Conservation (phyloP, 2,888 invertebrate species). For the Aleiodes leptofemur region DNA sequence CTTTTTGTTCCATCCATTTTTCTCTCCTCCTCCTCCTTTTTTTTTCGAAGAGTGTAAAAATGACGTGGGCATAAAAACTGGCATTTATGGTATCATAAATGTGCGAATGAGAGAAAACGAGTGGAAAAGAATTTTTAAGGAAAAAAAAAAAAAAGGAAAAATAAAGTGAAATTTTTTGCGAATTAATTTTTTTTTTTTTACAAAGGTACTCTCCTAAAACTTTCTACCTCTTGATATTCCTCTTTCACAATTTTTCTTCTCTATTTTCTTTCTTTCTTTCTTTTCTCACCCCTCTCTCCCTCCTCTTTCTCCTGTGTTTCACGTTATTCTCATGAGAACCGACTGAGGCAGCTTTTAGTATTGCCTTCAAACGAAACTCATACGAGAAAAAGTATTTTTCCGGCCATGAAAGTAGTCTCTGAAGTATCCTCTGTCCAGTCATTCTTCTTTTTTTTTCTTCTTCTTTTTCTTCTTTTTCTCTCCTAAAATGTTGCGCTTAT, state of each 20-base stretch:
- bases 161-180: constrained; percentile 64
- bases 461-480: too few relatives aligned
- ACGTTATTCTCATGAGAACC: constrained; percentile 32
- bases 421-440: constrained; percentile 24
- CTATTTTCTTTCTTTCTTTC: constrained; percentile 37
- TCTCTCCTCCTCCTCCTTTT: neutral
- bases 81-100: constrained; percentile 19
- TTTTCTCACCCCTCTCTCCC: constrained; percentile 11
- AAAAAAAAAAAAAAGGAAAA: constrained; percentile 44
- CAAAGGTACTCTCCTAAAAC: constrained; percentile 35
- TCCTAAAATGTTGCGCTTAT: constrained; percentile 19
- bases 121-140: neutral
- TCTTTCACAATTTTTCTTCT: constrained; percentile 21
- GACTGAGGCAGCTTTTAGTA: constrained; percentile 44
- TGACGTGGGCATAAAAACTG: constrained; percentile 23
- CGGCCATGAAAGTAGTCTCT: constrained; percentile 28
- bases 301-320: constrained; percentile 34
- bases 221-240: constrained; percentile 27
- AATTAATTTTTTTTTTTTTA: constrained; percentile 63
- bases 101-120: constrained; percentile 1
- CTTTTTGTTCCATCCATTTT: too few relatives aligned
- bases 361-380: constrained; percentile 42
- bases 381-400: constrained; percentile 35
- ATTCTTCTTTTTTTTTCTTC: neutral
- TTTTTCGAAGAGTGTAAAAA: constrained; percentile 7